Evolutionary conservation across 2,113 vertebrate species (phyloP).

Genomic region (Corvus cornix): DNA sequence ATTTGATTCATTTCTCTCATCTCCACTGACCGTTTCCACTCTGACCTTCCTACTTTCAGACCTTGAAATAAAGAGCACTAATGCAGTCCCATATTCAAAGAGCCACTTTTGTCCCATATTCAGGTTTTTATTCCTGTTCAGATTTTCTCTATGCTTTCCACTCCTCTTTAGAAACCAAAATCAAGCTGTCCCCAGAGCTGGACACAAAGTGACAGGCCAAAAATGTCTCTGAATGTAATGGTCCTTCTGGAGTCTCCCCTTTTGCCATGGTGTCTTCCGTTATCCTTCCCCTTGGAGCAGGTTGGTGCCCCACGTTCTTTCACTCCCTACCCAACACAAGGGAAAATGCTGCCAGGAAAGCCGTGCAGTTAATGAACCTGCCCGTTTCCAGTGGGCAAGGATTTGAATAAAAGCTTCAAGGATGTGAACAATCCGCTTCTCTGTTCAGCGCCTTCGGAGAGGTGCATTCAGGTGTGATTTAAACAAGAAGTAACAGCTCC

Average conservation of each 20-base stretch:
- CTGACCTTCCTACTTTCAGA: constrained; percentile 38
- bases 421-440: background rate
- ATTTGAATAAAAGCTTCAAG: background rate
- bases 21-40: constrained; percentile 31
- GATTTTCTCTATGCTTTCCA: background rate
- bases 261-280: background rate
- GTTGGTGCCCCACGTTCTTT: background rate
- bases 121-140: constrained; percentile 14
- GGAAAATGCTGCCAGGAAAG: background rate
- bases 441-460: background rate
- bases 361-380: background rate
- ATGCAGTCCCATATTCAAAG: background rate
- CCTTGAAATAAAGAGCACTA: background rate
- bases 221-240: background rate
- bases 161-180: constrained; percentile 24
- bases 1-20: constrained; percentile 30
- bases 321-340: background rate
- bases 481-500: constrained; percentile 47
- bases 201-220: background rate
- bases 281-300: background rate
- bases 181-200: background rate
- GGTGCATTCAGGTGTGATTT: background rate
- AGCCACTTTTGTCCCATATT: constrained; percentile 19
- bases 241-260: background rate
- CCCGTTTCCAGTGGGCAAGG: background rate